phyloP scores from a whole-genome alignment of 2,113 vertebrate species.

The Coregonus clupeaformis region DNA sequence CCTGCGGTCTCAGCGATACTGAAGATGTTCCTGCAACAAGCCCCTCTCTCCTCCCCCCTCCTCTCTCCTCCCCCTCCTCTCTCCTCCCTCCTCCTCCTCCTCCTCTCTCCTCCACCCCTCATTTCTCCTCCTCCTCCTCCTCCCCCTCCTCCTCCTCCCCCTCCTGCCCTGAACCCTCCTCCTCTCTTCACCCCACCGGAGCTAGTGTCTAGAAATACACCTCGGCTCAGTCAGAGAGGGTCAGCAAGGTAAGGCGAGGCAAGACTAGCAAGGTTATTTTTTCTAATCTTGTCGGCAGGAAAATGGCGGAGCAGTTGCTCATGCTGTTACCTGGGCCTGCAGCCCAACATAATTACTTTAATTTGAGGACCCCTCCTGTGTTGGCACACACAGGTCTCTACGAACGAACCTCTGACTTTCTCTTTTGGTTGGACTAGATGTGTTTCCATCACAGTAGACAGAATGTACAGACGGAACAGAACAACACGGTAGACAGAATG shows the following conservation, averaged over 20 bases:
- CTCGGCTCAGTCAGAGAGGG: not conserved
- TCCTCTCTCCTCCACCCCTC: no score
- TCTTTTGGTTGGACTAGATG: constrained; percentile 13
- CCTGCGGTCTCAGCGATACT: not conserved
- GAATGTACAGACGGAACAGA: no score
- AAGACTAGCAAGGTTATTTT: not conserved
- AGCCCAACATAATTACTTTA: constrained; percentile 56
- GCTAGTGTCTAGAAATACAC: not conserved
- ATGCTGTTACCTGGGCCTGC: constrained; percentile 46
- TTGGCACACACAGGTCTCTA: constrained; percentile 42
- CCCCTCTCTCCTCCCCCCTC: no score
- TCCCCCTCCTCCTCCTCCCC: no score
- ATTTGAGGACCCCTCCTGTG: constrained; percentile 31
- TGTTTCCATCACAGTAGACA: constrained; percentile 1
- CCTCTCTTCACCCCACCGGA: not conserved
- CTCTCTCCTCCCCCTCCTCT: no score
- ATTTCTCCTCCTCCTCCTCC: no score
- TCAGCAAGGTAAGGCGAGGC: not conserved
- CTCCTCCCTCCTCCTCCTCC: no score
- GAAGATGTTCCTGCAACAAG: not conserved
- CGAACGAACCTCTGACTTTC: constrained; percentile 24
- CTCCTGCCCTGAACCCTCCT: no score
- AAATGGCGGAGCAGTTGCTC: constrained; percentile 53
- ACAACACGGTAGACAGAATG: no score
- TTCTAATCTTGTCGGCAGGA: constrained; percentile 44